Conservation (phyloP, 2,888 invertebrate genomes). For the Norana najaformis region DNA sequence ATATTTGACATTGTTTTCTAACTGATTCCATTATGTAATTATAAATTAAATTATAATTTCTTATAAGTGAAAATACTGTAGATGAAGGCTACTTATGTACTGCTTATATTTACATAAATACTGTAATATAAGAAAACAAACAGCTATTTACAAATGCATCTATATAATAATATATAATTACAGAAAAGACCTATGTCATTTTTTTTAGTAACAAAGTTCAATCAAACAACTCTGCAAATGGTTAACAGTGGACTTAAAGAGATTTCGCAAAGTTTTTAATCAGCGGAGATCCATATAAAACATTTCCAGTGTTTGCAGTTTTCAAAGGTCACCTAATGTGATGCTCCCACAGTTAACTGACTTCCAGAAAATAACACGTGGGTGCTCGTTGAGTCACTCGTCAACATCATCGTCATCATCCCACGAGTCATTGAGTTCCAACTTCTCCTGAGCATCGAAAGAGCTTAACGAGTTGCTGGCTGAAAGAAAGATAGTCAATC, state of each 20-base stretch:
- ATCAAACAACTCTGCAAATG: neutral
- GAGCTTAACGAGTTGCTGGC: neutral
- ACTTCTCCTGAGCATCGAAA: neutral
- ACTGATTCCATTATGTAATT: neutral
- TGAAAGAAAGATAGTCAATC: neutral
- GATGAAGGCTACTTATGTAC: neutral
- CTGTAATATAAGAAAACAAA: neutral
- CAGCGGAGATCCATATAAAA: neutral
- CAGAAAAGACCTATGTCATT: neutral
- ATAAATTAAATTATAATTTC: neutral
- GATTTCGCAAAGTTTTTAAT: neutral
- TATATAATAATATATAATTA: too few species aligned
- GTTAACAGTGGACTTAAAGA: neutral
- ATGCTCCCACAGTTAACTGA: neutral
- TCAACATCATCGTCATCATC: neutral
- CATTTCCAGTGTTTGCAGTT: neutral
- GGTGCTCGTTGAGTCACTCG: neutral
- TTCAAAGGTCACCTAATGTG: neutral
- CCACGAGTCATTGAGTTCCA: neutral
- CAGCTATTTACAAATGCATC: neutral
- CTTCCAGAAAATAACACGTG: too few species aligned
- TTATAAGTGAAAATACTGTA: neutral
- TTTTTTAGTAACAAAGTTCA: neutral
- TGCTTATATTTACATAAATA: neutral
- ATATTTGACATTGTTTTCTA: neutral